Evolutionary conservation across 1,140 invertebrate genomes (phyloP).

Genomic region (Tetranychus cinnabarinus): DNA sequence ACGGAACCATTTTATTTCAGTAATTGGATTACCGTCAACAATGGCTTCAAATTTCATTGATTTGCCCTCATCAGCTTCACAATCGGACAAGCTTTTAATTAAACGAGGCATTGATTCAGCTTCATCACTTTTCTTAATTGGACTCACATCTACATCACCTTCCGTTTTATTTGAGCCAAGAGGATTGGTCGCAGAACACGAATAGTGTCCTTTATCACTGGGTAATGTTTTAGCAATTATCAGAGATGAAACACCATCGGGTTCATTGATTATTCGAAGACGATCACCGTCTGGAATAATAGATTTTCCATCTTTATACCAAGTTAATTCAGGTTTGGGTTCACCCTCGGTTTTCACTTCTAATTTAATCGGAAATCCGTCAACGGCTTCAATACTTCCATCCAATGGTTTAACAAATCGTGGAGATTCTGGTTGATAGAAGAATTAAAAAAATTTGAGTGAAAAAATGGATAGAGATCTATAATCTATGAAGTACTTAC

Average conservation of each 20-base stretch:
- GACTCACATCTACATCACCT: conserved; percentile 2
- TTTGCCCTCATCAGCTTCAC: conserved; percentile 45
- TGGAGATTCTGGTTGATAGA: not conserved
- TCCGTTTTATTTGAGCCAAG: conserved; percentile 18
- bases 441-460: not conserved
- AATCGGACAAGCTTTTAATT: conserved; percentile 41
- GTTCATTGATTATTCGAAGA: conserved; percentile 6
- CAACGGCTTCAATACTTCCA: not conserved
- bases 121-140: not conserved
- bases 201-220: conserved; percentile 22
- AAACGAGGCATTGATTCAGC: conserved; percentile 34
- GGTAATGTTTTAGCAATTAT: conserved; percentile 22
- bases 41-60: conserved; percentile 21
- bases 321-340: conserved; percentile 8
- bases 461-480: not conserved
- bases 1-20: conserved; percentile 56
- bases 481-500: not conserved
- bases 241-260: conserved; percentile 15
- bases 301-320: conserved; percentile 31
- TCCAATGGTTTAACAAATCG: not conserved
- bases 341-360: conserved; percentile 17
- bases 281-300: conserved; percentile 3
- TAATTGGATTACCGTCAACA: conserved; percentile 49
- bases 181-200: conserved; percentile 19
- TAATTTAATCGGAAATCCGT: conserved; percentile 15